A percentile compares a stretch with the other conserved stretches of the same genome.
Conservation (phyloP, 2,888 invertebrate species). For the Polietes domitor region DNA sequence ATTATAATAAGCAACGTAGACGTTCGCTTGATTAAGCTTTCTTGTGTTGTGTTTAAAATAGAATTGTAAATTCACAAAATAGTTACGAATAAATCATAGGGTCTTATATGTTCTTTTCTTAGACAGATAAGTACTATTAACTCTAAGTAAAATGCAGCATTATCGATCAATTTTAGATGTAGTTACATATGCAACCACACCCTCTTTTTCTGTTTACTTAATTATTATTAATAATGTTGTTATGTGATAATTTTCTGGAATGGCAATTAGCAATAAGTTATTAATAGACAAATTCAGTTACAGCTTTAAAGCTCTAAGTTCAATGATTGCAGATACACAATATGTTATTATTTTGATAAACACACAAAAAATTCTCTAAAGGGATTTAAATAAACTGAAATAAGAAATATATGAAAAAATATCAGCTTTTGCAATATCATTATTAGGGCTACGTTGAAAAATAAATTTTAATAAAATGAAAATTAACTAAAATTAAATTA, state of each 20-base stretch:
- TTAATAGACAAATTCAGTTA: slow-evolving; percentile 41
- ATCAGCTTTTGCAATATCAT: too few species aligned
- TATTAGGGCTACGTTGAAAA: too few species aligned
- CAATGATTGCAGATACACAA: slow-evolving; percentile 40
- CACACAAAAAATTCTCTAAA: neutral
- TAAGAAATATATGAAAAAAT: too few species aligned
- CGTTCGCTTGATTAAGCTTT: slow-evolving; percentile 74
- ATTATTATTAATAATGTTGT: slow-evolving; percentile 50
- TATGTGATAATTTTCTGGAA: slow-evolving; percentile 64
- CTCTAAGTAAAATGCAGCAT: slow-evolving; percentile 48
- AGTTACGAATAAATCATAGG: neutral
- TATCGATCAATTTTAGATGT: slow-evolving; percentile 56
- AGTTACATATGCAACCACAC: neutral
- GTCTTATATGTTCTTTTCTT: slow-evolving; percentile 14
- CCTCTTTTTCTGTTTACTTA: slow-evolving; percentile 6
- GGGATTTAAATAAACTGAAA: too few species aligned
- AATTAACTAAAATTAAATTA: too few species aligned
- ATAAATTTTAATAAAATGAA: too few species aligned
- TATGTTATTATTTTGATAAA: neutral
- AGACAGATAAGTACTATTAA: slow-evolving; percentile 22
- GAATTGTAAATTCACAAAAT: slow-evolving; percentile 53
- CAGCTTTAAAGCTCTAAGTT: slow-evolving; percentile 59
- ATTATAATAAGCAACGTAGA: slow-evolving; percentile 67
- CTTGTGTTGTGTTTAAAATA: neutral
- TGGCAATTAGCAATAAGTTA: slow-evolving; percentile 36